Conservation (phyloP, 2,797 vertebrate genomes). For the Phoebastria nigripes region DNA sequence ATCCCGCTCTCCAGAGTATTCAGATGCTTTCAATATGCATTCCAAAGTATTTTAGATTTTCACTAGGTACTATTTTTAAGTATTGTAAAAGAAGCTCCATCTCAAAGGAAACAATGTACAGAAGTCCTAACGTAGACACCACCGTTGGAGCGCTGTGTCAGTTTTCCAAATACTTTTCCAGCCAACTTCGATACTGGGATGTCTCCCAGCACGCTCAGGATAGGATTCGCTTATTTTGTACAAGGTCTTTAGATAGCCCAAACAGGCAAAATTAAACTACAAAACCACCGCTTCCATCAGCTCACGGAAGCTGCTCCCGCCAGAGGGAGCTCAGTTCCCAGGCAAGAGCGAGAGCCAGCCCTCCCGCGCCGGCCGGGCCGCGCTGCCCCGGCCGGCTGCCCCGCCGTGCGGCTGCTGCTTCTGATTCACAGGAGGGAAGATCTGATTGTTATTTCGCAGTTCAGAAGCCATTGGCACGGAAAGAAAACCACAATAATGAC, state of each 20-base stretch:
- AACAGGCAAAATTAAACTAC: neutral
- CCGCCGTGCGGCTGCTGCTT: neutral
- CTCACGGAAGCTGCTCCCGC: neutral
- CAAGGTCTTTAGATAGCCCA: neutral
- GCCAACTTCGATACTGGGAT: fast-evolving
- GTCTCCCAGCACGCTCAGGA: neutral
- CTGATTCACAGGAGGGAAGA: no score
- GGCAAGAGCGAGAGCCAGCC: no score
- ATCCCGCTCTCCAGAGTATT: neutral
- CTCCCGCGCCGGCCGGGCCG: no score
- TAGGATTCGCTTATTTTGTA: fast-evolving
- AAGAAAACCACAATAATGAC: neutral
- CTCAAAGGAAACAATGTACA: neutral
- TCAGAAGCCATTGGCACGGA: neutral
- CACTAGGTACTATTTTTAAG: neutral
- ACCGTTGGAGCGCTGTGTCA: fast-evolving
- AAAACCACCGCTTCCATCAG: fast-evolving
- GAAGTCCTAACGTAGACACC: no score
- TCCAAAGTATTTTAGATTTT: neutral
- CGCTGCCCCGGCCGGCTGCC: no score
- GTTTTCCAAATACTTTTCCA: neutral
- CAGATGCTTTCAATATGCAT: neutral
- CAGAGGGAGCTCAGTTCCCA: conserved; percentile 18
- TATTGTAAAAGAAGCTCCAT: neutral
- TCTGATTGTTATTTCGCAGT: no score